A percentile compares a stretch with the other conserved stretches of the same genome.
Evolutionary conservation across 1,140 invertebrate species (phyloP).

Genomic region (Limonius californicus): DNA sequence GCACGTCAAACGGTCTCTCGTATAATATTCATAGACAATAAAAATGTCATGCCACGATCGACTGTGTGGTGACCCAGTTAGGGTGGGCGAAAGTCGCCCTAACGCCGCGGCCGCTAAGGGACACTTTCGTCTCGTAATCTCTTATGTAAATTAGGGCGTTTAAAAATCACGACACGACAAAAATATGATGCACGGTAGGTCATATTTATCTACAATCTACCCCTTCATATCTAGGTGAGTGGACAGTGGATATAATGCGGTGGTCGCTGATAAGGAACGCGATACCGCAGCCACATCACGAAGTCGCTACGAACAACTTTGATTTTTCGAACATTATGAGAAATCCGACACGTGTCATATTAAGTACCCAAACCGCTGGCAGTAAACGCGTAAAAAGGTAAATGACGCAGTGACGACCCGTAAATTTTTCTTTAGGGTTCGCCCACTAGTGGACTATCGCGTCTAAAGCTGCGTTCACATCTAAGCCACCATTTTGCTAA

Average conservation of each 20-base stretch:
- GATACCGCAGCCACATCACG: slow-evolving; percentile 1
- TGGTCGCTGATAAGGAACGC: not conserved
- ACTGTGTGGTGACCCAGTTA: slow-evolving; percentile 17
- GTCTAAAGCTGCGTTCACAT: not conserved
- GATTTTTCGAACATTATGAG: slow-evolving; percentile 5
- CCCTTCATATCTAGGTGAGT: slow-evolving; percentile 21
- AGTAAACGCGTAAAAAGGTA: too few species aligned
- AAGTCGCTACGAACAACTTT: not conserved
- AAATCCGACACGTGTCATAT: slow-evolving; percentile 6
- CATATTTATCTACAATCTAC: slow-evolving; percentile 24
- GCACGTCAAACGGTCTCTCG: slow-evolving; percentile 13
- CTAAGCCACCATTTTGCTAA: not conserved
- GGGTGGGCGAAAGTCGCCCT: slow-evolving; percentile 15
- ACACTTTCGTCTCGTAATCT: slow-evolving; percentile 22
- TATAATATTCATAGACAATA: slow-evolving; percentile 17
- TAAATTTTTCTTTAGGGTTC: not conserved
- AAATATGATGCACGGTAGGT: slow-evolving; percentile 39
- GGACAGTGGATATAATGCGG: slow-evolving; percentile 20
- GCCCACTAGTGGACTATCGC: too few species aligned
- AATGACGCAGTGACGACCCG: not conserved
- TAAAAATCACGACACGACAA: slow-evolving; percentile 37
- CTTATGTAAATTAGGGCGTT: slow-evolving; percentile 37
- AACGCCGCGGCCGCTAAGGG: slow-evolving; percentile 7
- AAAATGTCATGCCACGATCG: slow-evolving; percentile 17
- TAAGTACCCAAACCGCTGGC: not conserved